These are phyloP conservation scores for Lepidochitona cinerea DNA, from an alignment of 2,888 invertebrate species.

Conservation along the genomic window DNA sequence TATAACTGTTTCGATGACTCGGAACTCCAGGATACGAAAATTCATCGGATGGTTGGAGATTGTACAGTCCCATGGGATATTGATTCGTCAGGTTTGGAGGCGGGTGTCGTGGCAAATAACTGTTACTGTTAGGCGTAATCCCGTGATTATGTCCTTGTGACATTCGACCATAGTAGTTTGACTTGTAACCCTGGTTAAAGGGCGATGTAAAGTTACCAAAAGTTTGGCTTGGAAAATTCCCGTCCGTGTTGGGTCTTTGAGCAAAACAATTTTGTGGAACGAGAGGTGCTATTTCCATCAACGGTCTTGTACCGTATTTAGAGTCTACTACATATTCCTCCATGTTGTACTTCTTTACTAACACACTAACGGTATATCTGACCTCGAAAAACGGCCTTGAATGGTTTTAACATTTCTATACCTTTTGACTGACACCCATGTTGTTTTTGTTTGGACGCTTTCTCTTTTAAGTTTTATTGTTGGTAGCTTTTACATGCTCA, in stretches of 20 bases:
- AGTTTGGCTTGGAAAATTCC: background rate
- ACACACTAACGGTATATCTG: too few relatives aligned
- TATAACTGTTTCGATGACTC: background rate
- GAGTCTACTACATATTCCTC: conserved; percentile 34
- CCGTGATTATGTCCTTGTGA: background rate
- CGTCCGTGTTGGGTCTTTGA: background rate
- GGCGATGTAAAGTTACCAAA: too few relatives aligned
- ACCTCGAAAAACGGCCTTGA: too few relatives aligned
- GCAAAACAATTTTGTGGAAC: background rate
- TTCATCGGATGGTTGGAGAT: background rate
- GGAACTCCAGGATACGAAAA: background rate
- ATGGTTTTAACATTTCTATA: too few relatives aligned
- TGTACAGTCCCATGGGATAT: background rate
- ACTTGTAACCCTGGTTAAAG: background rate
- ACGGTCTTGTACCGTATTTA: conserved; percentile 31
- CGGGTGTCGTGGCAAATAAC: background rate
- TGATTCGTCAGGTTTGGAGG: too few relatives aligned
- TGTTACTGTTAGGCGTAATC: background rate
- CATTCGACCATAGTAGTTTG: background rate
- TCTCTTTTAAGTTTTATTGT: too few relatives aligned
- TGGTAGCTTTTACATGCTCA: too few relatives aligned
- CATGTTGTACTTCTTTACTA: too few relatives aligned
- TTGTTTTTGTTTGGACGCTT: too few relatives aligned
- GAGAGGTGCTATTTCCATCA: conserved; percentile 36
- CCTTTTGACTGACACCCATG: too few relatives aligned